These are phyloP conservation scores for Hippocampus abdominalis DNA, from an alignment of 2,113 vertebrate species.

Conservation along the genomic window DNA sequence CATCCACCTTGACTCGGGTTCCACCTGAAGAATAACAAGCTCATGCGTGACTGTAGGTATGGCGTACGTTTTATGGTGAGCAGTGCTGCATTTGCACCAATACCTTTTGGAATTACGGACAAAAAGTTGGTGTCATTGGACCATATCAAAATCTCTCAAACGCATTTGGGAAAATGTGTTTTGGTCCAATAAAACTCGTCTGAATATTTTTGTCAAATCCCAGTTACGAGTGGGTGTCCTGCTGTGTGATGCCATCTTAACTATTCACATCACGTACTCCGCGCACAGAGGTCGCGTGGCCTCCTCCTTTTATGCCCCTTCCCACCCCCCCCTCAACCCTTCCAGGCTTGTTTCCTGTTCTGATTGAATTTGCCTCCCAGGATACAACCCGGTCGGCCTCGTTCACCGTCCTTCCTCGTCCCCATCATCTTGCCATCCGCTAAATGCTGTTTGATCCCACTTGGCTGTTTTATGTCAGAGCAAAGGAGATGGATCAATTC, in stretches of 20 bases:
- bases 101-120: not conserved
- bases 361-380: conserved; percentile 63
- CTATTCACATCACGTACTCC: conserved; percentile 39
- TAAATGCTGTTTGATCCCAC: conserved; percentile 35
- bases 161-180: not conserved
- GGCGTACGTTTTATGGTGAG: not conserved
- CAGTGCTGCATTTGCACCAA: not conserved
- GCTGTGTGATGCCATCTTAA: conserved; percentile 24
- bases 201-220: not conserved
- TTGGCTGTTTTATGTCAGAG: conserved; percentile 37
- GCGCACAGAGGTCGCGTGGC: conserved; percentile 14
- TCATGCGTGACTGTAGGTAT: not conserved
- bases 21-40: not conserved
- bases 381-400: conserved; percentile 43
- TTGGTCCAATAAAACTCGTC: not conserved
- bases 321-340: not conserved
- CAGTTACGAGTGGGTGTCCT: not conserved
- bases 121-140: not conserved
- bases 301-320: conserved; percentile 41
- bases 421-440: not conserved
- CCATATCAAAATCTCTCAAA: not conserved
- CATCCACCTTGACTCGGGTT: not conserved
- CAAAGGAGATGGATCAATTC: conserved; percentile 40
- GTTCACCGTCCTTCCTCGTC: conserved; percentile 16
- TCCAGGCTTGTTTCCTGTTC: conserved; percentile 51